Evolutionary conservation across 2,888 invertebrate species (phyloP), one percentile per base, ranked within the genome.

Genomic region (Disparrhopalites patrizii): DNA sequence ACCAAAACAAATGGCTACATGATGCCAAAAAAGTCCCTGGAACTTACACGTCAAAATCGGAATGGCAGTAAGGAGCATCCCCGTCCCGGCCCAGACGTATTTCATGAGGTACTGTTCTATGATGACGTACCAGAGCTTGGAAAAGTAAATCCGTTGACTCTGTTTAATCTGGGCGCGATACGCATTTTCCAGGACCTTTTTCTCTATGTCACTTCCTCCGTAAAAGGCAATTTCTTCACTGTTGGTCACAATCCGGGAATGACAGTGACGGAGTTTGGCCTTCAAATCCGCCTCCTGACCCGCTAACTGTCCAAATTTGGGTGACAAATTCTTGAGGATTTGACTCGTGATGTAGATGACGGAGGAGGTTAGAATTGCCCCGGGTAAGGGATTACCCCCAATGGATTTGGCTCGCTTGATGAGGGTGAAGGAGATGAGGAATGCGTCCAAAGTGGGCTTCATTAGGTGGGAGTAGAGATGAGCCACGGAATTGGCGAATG

Each of bases 51-150:
- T 84, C 70, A 97, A 85, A 70, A 97, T 90, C 1, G 97, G 97
- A 76, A 97, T 82, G 3, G 92, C 93, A 55, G 95, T 88, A 85
- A 96, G 93, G 61, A 95, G 83, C 85, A 97, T 89, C 30, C 96
- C 98, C 62, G 94, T 91, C 36, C 95, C 94, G 10, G 93, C 93
- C 98, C 98, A 99, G 28, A 96, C 90, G 81, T 98, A 99, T 82
- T 99, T 99, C 97, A 99, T 97, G 77, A 97, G 87, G 82, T 98
- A 96, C 83, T 99, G 98, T 81, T 99, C 98, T 78, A 97, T 81
- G 91, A 97, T 95, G 72, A 94, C 88, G 81, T 97, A 99, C 93
- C 97, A 96, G 69, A 98, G 83, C 38, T 70, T 70, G 4, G 73
- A 62, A 38, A 68, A 67, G 40, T 73, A 73, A 33, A 74, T 68